Percentiles rank a stretch among this genome's conserved stretches.
phyloP scores from a whole-genome alignment of 2,797 vertebrate genomes.

The Hephaestus fuliginosus region DNA sequence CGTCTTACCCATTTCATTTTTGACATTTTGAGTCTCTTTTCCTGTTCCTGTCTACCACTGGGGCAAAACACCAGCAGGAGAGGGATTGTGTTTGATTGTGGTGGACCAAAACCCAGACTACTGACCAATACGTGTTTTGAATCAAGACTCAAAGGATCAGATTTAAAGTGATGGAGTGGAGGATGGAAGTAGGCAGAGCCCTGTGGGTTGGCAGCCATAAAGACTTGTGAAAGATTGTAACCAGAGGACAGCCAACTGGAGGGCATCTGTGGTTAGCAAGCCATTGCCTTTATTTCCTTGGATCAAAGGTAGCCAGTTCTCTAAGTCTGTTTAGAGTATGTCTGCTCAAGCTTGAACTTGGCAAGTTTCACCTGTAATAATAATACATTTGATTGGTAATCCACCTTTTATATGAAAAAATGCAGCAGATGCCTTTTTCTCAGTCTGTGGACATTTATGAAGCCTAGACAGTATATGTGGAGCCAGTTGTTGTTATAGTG shows the following conservation, averaged over 20 bases:
- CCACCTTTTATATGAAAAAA: slow-evolving; percentile 47
- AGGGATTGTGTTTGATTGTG: slow-evolving; percentile 76
- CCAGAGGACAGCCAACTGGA: slow-evolving; percentile 73
- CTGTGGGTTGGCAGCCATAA: slow-evolving; percentile 77
- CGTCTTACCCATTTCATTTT: slow-evolving; percentile 51
- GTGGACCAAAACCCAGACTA: slow-evolving; percentile 76
- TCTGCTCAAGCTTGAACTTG: slow-evolving; percentile 56
- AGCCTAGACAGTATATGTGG: slow-evolving; percentile 1
- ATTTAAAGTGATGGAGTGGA: slow-evolving; percentile 78
- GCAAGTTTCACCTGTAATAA: slow-evolving; percentile 50
- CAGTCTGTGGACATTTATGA: slow-evolving; percentile 17
- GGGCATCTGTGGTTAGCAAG: slow-evolving; percentile 76
- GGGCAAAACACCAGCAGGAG: slow-evolving; percentile 67
- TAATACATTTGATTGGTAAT: slow-evolving; percentile 50
- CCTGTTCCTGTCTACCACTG: slow-evolving; percentile 55
- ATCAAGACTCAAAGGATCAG: slow-evolving; percentile 72
- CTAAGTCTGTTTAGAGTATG: slow-evolving; percentile 61
- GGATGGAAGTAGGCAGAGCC: slow-evolving; percentile 81
- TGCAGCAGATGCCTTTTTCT: slow-evolving; percentile 23
- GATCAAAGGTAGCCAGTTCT: slow-evolving; percentile 72
- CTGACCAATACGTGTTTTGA: slow-evolving; percentile 70
- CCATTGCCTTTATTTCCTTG: slow-evolving; percentile 76
- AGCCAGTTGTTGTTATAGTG: slow-evolving; percentile 17
- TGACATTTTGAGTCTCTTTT: slow-evolving; percentile 59
- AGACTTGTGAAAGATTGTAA: slow-evolving; percentile 73